Conservation (phyloP, 2,797 vertebrate species). For the Acomys russatus region DNA sequence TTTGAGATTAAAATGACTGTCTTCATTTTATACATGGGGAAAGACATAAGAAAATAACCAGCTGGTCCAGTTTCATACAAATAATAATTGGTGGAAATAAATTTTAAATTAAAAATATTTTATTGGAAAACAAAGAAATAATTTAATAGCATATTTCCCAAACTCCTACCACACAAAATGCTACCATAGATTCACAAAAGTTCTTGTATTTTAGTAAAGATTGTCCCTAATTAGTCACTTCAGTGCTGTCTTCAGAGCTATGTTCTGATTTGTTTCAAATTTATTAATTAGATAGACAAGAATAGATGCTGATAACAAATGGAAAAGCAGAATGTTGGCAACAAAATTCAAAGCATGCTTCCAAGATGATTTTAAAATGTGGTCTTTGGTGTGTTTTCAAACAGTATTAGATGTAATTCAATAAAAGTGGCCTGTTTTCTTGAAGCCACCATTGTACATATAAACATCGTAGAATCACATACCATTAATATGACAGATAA, state of each 20-base stretch:
- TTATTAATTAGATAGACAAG: conserved; percentile 67
- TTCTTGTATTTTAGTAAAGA: conserved; percentile 61
- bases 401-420: conserved; percentile 62
- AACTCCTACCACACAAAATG: conserved; percentile 28
- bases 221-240: conserved; percentile 63
- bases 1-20: background rate
- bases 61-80: background rate
- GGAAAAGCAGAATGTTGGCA: conserved; percentile 78
- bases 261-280: conserved; percentile 62
- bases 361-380: conserved; percentile 68
- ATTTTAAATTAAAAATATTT: conserved; percentile 25
- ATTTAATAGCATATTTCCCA: background rate
- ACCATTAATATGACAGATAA: background rate
- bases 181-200: conserved; percentile 31
- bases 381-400: conserved; percentile 77
- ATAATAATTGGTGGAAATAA: background rate
- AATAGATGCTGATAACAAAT: conserved; percentile 75
- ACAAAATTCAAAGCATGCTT: conserved; percentile 67
- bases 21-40: background rate
- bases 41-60: conserved; percentile 10
- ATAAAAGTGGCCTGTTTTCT: conserved; percentile 63
- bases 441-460: background rate
- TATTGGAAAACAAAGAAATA: background rate
- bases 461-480: conserved; percentile 9
- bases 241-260: background rate